Conservation (phyloP, 2,113 vertebrate genomes). For the Aleadryas rufinucha region DNA sequence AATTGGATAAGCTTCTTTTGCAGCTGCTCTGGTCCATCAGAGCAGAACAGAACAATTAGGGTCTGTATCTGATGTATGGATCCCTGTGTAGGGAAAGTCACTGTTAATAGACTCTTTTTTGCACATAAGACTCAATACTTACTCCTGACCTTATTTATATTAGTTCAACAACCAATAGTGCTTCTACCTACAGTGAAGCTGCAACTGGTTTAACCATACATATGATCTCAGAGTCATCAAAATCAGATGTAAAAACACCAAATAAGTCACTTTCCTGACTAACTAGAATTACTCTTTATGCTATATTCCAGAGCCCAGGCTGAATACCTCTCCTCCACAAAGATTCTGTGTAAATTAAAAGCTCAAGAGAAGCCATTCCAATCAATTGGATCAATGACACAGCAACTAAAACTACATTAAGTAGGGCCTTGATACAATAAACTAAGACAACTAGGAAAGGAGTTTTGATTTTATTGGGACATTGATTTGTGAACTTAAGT, state of each 20-base stretch:
- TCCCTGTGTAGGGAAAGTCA: background rate
- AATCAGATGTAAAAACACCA: background rate
- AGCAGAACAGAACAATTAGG: background rate
- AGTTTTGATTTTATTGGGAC: conserved; percentile 27
- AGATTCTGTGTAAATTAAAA: background rate
- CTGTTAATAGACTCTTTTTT: background rate
- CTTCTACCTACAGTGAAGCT: background rate
- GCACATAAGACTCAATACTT: background rate
- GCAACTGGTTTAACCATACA: background rate
- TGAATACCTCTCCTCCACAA: background rate
- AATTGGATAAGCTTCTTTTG: background rate
- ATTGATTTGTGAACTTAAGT: conserved; percentile 30
- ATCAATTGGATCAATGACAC: conserved; percentile 33
- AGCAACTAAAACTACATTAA: conserved; percentile 19
- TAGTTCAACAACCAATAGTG: background rate
- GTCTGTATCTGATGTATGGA: background rate
- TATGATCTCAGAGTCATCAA: background rate
- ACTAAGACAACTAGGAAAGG: background rate
- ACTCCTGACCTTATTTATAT: background rate
- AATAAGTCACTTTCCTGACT: background rate
- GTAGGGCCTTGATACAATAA: conserved; percentile 1
- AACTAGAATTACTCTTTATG: background rate
- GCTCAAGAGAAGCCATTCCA: background rate
- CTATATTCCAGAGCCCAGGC: background rate
- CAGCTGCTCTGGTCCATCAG: conserved; percentile 10